These are phyloP conservation scores for Hetaerina americana DNA, from an alignment of 1,140 invertebrate genomes.

Conservation along the genomic window DNA sequence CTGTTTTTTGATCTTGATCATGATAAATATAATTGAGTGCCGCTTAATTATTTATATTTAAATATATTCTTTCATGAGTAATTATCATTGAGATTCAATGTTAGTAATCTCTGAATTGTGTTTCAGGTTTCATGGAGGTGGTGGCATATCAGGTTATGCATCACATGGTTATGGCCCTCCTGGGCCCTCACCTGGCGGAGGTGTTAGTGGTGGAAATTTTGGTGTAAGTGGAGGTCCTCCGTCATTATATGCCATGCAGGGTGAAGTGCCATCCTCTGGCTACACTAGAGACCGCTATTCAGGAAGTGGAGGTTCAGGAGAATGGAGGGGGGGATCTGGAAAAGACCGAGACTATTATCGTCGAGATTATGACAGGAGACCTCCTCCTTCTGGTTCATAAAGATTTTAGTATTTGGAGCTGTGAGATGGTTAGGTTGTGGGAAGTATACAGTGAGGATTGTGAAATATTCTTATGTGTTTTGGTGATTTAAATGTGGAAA, in stretches of 20 bases:
- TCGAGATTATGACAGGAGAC: constrained; percentile 39
- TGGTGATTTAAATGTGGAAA: neutral
- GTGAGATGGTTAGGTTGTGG: too few species aligned
- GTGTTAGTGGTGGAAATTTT: constrained; percentile 16
- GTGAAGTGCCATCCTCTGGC: constrained; percentile 27
- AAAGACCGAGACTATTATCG: constrained; percentile 30
- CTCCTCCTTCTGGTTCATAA: constrained; percentile 22
- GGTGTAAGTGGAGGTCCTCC: constrained; percentile 20
- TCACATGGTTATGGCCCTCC: constrained; percentile 23
- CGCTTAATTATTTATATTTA: too few species aligned
- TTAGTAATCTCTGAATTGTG: too few species aligned
- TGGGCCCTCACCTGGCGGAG: constrained; percentile 18
- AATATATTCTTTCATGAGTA: too few species aligned
- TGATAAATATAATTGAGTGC: too few species aligned
- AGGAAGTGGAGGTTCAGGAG: constrained; percentile 25
- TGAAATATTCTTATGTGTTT: neutral
- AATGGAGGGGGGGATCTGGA: constrained; percentile 27
- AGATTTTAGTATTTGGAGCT: too few species aligned
- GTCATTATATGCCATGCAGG: constrained; percentile 15
- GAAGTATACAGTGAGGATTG: too few species aligned
- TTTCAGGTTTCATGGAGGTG: constrained; percentile 12
- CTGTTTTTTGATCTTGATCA: too few species aligned
- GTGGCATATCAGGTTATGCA: constrained; percentile 14
- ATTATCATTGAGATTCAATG: constrained; percentile 17
- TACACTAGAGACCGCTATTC: constrained; percentile 22